Evolutionary conservation across 1,140 invertebrate genomes (phyloP).

Genomic region (Micrasema longulum): DNA sequence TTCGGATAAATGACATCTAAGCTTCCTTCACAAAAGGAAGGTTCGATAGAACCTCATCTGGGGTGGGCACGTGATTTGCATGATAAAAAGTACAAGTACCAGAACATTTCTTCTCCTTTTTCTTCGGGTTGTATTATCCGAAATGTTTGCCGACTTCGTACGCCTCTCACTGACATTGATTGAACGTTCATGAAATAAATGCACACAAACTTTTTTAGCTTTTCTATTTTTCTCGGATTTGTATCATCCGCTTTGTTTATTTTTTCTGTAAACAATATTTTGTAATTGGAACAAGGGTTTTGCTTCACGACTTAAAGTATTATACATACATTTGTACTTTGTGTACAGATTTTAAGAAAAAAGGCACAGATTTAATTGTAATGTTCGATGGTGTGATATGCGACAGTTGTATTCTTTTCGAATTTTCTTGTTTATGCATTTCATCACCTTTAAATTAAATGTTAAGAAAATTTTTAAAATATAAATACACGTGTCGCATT

Average conservation of each 20-base stretch:
- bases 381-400: too few species aligned
- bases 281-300: too few species aligned
- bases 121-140: background rate
- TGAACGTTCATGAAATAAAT: conserved; percentile 16
- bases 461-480: too few species aligned
- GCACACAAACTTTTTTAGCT: conserved; percentile 8
- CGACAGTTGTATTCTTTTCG: too few species aligned
- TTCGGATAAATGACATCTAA: conserved; percentile 53
- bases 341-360: too few species aligned
- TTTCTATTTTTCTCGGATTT: background rate
- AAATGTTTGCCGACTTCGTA: background rate
- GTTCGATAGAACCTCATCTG: conserved; percentile 40
- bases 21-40: conserved; percentile 40
- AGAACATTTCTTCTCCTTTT: background rate
- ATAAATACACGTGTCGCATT: too few species aligned
- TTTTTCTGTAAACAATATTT: background rate
- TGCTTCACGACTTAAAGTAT: too few species aligned
- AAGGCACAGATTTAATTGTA: too few species aligned
- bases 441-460: too few species aligned
- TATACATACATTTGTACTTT: too few species aligned
- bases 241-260: background rate
- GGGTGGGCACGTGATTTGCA: conserved; percentile 45
- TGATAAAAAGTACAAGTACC: conserved; percentile 45
- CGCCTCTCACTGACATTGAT: conserved; percentile 11
- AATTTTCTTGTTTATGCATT: too few species aligned